Evolutionary conservation across 2,797 vertebrate genomes (phyloP), one percentile per base, ranked within the genome.

Genomic region (Acipenser ruthenus): DNA sequence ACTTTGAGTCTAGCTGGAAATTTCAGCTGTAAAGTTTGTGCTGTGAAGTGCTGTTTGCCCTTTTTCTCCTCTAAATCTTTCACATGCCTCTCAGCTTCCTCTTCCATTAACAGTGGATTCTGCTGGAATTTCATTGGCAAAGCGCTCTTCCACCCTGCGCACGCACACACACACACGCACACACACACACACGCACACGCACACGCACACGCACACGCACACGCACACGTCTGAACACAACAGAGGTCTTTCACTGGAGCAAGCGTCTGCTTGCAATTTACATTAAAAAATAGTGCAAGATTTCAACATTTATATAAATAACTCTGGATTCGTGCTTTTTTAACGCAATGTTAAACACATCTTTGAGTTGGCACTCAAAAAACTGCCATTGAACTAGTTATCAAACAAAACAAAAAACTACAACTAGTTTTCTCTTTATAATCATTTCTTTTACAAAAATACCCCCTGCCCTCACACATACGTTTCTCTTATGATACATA

Each of bases 281-380:
- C 92, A 91, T 91, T 90, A 93, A 94, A 92, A 96, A 96, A 97
- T 97, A 97, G 95, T 98, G 95, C 95, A 97, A 98, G 94, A 94
- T 89, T 88, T 89, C 86, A 90, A 93, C 93, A 94, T 90, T 93
- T 94, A 94, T 93, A 97, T 98, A 97, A 97, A 98, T 97, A 98
- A 94, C 88, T 95, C 90, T 93, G 89, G 83, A 89, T 88, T 87
- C 89, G 86, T 92, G 92, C 90, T 93, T 91, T 89, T 84, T 81
- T 66, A 75, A 77, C 75, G 90, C 88, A 91, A 90, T 79, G 87
- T 84, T 87, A 86, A 84, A 87, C 74, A 88, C 77, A 60, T 80
- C 85, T 88, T 87, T 81, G 86, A 86, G 85, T 88, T 88, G 92
- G 91, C 90, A 92, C 87, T 84, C 90, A 87, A 75, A 85, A 78